These are phyloP conservation scores for Phalacrocorax aristotelis DNA, from an alignment of 2,113 vertebrate genomes.

Conservation along the genomic window DNA sequence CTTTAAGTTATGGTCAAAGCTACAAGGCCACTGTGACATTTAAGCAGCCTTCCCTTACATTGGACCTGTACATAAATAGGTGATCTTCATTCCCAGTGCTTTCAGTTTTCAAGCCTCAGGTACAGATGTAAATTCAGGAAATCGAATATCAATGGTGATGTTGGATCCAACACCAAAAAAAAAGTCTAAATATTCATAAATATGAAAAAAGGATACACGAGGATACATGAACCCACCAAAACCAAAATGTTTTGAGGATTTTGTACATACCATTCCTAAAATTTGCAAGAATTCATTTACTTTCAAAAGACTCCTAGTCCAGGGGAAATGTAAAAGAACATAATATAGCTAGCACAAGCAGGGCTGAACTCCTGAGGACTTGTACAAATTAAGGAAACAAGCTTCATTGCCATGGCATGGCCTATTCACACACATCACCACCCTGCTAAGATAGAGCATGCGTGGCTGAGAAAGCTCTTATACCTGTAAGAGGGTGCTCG, in stretches of 20 bases:
- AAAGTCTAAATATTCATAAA: background rate
- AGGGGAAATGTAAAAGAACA: background rate
- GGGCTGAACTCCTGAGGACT: background rate
- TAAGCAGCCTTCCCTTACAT: background rate
- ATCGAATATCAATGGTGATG: background rate
- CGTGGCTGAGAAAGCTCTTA: background rate
- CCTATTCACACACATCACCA: background rate
- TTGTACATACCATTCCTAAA: background rate
- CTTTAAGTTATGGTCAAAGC: background rate
- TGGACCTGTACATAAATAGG: background rate
- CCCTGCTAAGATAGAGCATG: background rate
- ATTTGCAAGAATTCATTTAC: background rate
- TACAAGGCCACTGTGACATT: background rate
- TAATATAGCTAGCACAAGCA: background rate
- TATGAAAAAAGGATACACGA: background rate
- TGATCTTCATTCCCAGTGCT: background rate
- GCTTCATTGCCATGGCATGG: background rate
- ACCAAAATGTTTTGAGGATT: background rate
- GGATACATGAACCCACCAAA: background rate
- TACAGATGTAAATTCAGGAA: background rate
- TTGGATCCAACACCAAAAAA: background rate
- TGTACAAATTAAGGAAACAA: background rate
- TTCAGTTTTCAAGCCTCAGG: background rate
- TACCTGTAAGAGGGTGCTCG: background rate
- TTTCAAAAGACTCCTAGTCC: background rate